Evolutionary conservation across 2,888 invertebrate species (phyloP), one percentile per base, ranked within the genome.

Genomic region (Drosophila monieri): DNA sequence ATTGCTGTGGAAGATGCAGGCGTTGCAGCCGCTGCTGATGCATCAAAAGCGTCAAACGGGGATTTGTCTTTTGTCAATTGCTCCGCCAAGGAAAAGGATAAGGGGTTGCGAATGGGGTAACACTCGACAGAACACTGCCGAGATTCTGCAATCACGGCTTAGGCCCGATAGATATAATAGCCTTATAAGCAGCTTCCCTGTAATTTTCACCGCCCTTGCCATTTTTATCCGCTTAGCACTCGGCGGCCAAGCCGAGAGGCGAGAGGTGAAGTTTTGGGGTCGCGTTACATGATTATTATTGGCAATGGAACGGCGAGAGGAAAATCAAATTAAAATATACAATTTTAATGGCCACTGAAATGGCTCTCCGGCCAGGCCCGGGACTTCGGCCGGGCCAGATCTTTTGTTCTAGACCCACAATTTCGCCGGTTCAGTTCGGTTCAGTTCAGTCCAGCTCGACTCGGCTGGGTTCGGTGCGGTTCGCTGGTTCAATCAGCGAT

Each of bases 271-370:
- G 64, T 35, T 30, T 35, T 64, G 64, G 43, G 66, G 67, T 41
- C 68, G 69, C 57, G 73, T 84, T 84, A 84, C 84, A 86, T 65
- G 71, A 77, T 56, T 72, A 57, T 86, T 61, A 74, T 71, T 66
- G 74, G 77, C 81, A 78, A 73, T 67, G 70, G 21, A 64, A 55
- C 67, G 44, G 53, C 85, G 18, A 66, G 64, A 78, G 88, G 85
- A 83, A 83, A 87, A 83, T 87, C 81, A 87, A 87, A 83, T 83
- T 83, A 83, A 83, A 87, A 83, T 83, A 85, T 87, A 81, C 74
- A 85, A 74, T 85, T 85, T 83, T 83, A 83, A 83, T 83, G 85
- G 79, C 85, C 87, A 74, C 76, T 65, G 74, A 51, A 55, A 49
- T 39, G 53, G 21, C 60, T 14, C 32, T 30, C 58, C n/a, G 59